Percentiles rank a stretch among this genome's conserved stretches.
Conservation (phyloP, 2,797 vertebrate species). For the Meda fulgida region DNA sequence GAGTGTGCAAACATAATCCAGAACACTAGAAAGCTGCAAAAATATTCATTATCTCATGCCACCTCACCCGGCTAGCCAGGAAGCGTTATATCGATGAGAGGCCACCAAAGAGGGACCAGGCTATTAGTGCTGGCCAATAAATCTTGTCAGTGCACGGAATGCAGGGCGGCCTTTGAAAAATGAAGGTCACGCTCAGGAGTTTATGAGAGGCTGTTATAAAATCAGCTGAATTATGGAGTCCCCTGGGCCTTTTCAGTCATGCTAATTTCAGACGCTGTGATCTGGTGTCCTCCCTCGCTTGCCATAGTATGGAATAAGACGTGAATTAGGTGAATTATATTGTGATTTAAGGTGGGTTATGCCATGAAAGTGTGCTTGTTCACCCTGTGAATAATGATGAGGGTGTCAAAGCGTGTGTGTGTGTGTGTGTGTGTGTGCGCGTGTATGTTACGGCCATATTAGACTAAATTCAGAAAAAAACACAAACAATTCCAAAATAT, state of each 20-base stretch:
- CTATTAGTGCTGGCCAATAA: slow-evolving; percentile 81
- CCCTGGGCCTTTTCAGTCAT: slow-evolving; percentile 63
- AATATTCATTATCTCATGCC: slow-evolving; percentile 71
- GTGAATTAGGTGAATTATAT: slow-evolving; percentile 50
- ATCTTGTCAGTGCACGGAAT: slow-evolving; percentile 78
- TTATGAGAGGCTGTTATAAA: slow-evolving; percentile 77
- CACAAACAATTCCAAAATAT: neutral
- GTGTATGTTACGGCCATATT: neutral
- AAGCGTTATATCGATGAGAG: slow-evolving; percentile 61
- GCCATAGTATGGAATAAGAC: slow-evolving; percentile 35
- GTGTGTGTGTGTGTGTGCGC: neutral
- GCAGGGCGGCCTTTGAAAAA: slow-evolving; percentile 73
- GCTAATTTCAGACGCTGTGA: slow-evolving; percentile 61
- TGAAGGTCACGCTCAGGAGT: slow-evolving; percentile 80
- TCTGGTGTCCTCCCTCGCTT: slow-evolving; percentile 41
- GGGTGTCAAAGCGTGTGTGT: slow-evolving; percentile 11
- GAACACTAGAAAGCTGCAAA: slow-evolving; percentile 54
- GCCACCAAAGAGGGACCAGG: slow-evolving; percentile 69
- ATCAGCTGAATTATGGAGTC: slow-evolving; percentile 75
- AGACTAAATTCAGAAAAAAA: neutral
- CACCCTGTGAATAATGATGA: slow-evolving; percentile 36
- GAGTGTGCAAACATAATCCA: slow-evolving; percentile 12
- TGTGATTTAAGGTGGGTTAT: slow-evolving; percentile 50
- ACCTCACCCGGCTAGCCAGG: slow-evolving; percentile 53
- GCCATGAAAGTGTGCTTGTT: slow-evolving; percentile 23